A percentile compares a stretch with the other conserved stretches of the same genome.
Conservation (phyloP, 2,113 vertebrate species). For the Callipepla squamata region DNA sequence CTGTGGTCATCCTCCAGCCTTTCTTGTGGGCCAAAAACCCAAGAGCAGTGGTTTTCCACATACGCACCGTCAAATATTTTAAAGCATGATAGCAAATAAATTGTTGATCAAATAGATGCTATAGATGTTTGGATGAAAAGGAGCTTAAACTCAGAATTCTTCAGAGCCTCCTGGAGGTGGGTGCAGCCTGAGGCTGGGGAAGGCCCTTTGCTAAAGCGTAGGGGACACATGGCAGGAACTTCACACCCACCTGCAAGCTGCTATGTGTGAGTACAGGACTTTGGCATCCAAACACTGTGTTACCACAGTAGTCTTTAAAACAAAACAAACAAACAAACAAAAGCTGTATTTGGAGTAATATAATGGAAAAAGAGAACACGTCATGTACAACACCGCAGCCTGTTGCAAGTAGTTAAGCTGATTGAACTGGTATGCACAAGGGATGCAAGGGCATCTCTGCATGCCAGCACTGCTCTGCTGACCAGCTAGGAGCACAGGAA, state of each 20-base stretch:
- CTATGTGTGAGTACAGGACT: neutral
- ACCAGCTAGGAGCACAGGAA: accelerated
- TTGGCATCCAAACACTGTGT: neutral
- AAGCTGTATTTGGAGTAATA: neutral
- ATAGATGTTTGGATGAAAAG: neutral
- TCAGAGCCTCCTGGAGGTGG: neutral
- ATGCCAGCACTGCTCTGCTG: neutral
- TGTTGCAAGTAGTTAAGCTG: neutral
- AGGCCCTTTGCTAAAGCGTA: neutral
- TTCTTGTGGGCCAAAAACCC: neutral
- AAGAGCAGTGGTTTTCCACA: neutral
- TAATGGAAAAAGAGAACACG: neutral
- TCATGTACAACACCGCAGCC: neutral
- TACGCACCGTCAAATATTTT: neutral
- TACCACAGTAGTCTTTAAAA: neutral
- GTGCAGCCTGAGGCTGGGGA: accelerated
- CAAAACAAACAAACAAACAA: too few relatives aligned
- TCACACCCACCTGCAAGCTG: neutral
- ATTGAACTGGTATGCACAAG: neutral
- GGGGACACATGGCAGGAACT: neutral
- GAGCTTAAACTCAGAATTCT: neutral
- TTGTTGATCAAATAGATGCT: neutral
- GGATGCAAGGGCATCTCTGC: neutral
- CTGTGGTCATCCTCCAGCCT: neutral
- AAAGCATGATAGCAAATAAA: neutral